Evolutionary conservation across 1,140 invertebrate species (phyloP), one percentile per base, ranked within the genome.

Genomic region (Bombus superbus): DNA sequence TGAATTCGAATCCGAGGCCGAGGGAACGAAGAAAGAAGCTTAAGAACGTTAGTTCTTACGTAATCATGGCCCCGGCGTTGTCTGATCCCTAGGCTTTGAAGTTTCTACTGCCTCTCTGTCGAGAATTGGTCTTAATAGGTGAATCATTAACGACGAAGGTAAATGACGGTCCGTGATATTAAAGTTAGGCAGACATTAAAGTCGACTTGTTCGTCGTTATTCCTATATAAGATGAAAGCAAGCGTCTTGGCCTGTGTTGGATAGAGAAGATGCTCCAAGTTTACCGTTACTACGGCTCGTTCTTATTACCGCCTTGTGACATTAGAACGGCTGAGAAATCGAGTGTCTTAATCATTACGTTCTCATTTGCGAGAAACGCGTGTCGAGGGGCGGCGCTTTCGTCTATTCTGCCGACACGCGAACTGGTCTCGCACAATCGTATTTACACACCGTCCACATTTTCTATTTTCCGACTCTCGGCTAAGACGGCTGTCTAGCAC

Each of bases 111-210:
- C n/a, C 57, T 62, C 64, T 62, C 64, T 79, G 68, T 82, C 74
- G 83, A 47, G 86, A 86, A 89, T 89, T 78, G 78, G 38, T 86
- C 62, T 83, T 82, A 86, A 88, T 83, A 53, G 68, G n/a, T 53
- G 79, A 88, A 88, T 86, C 62, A 88, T 89, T 89, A 89, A 83
- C 76, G 73, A 66, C 64, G 47, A 78, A 73, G 73, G 71, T 76
- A 89, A 88, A 88, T 86, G 85, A 72, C 85, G 81, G 84, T 68
- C 38, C 59, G 71, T 44, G 84, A 86, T 83, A 83, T 86, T 86
- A 83, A 86, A 86, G 80, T 86, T 86, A 83, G 85, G 28, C 59
- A 77, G 53, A 62, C 85, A 77, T 86, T 86, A 86, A 86, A 83
- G 80, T 76, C 85, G 85, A 83, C 85, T 82, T 40, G 85, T 82